Base-by-base conservation (phyloP, 2,113 vertebrate species). In the Gulo gulo region DNA sequence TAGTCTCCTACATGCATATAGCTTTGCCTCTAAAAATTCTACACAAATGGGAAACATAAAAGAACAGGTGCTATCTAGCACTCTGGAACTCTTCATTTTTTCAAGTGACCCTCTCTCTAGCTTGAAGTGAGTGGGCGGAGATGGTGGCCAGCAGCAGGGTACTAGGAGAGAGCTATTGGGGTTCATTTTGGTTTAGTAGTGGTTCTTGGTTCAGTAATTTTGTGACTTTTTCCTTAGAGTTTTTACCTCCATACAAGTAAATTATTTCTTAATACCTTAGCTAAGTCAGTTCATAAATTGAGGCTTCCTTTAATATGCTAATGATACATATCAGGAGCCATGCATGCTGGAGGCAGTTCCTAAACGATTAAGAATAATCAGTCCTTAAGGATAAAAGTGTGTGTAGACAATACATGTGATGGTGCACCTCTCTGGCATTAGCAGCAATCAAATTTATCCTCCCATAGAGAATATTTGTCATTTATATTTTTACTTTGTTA, bases 81-180 rank as follows among this genome's bases (percentile, higher is more conserved):
- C 34, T 52, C 59, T 91, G 45, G 45, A 86, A 80, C 14, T 18
- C 10, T 80, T 78, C 26, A 61, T 57, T 8, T 93, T 59, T 78
- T 91, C 36, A 47, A 57, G 55, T 52, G 39, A 78, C 16, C 14
- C 16, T 47, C 15, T 59, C 45, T 83, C 12, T 90, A 65, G 26
- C 4, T 52, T 85, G 36, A 42, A 9, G 4, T 85, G 1, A 6
- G 7, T 71, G 14, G 8, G 74, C 12, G 79, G 14, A 39, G 45
- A 87, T 23, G 8, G 15, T 39, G 23, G 12, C 1, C 24, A 36
- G n/a, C 36, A 79, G 2, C 29, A 67, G 31, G n/a, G 18, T 45
- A 21, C 10, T 3, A 13, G 11, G 10, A n/a, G 1, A 80, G 24
- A 55, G 7, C 4, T 8, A 7, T 2, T 74, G 18, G 9, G 1